Conservation (phyloP, 2,797 vertebrate species). For the Simalia tracyae region DNA sequence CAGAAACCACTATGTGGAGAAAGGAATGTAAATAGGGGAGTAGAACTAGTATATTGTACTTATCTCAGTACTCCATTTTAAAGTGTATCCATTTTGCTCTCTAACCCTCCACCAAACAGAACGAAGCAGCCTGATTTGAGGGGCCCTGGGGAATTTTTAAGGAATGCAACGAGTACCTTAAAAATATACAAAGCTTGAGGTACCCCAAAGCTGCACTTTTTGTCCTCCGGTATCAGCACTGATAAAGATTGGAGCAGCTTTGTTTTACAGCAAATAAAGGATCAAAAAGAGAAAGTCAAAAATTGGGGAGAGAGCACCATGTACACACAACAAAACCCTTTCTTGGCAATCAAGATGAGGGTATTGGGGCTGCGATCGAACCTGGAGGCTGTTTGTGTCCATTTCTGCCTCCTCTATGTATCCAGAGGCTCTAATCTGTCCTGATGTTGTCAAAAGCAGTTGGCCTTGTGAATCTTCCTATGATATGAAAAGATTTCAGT, state of each 20-base stretch:
- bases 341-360: constrained; percentile 31
- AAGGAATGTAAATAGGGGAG: neutral
- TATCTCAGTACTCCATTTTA: neutral
- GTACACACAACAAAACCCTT: neutral
- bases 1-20: neutral
- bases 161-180: neutral
- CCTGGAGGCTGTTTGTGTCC: constrained; percentile 20
- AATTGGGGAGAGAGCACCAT: neutral
- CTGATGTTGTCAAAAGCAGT: constrained; percentile 21
- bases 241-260: neutral
- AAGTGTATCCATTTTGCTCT: neutral
- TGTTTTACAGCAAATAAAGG: neutral
- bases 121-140: neutral
- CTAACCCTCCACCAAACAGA: neutral
- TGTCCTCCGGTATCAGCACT: neutral
- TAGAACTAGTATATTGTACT: neutral
- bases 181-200: neutral
- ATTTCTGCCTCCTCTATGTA: neutral
- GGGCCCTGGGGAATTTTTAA: neutral
- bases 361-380: neutral
- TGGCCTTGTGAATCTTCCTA: constrained; percentile 37
- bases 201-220: neutral
- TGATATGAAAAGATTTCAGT: constrained; percentile 17
- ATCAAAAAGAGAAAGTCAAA: neutral
- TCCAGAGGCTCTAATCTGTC: constrained; percentile 34